Evolutionary conservation across 1,140 invertebrate genomes (phyloP).

Genomic region (Armadillidium nasatum): DNA sequence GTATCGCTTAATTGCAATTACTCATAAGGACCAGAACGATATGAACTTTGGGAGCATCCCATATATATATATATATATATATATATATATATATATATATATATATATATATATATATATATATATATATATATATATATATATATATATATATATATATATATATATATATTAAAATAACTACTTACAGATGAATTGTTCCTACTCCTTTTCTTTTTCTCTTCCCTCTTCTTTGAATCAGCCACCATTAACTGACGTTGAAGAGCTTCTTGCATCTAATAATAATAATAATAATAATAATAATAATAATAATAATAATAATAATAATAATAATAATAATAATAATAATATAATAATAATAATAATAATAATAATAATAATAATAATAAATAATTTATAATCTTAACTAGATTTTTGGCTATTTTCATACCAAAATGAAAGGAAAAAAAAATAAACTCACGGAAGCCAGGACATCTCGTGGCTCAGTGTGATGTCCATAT

Average conservation of each 20-base stretch:
- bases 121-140: slow-evolving; percentile 27
- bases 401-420: too few relatives aligned
- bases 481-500: slow-evolving; percentile 32
- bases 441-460: slow-evolving; percentile 26
- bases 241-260: slow-evolving; percentile 37
- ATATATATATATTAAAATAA: background rate
- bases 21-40: too few relatives aligned
- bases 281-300: background rate
- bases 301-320: background rate
- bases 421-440: background rate
- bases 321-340: background rate
- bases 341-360: background rate
- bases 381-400: too few relatives aligned
- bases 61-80: background rate
- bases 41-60: too few relatives aligned
- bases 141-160: slow-evolving; percentile 10
- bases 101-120: slow-evolving; percentile 31
- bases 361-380: too few relatives aligned
- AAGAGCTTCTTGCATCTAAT: slow-evolving; percentile 44
- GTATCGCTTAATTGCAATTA: too few relatives aligned
- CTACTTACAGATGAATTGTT: slow-evolving; percentile 9
- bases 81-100: slow-evolving; percentile 30
- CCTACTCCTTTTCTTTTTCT: slow-evolving; percentile 43
- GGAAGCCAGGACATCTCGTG: slow-evolving; percentile 39
- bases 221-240: slow-evolving; percentile 39